A percentile compares a stretch with the other conserved stretches of the same genome.
phyloP scores from a whole-genome alignment of 2,888 invertebrate genomes.

The Meliscaeva auricollis region DNA sequence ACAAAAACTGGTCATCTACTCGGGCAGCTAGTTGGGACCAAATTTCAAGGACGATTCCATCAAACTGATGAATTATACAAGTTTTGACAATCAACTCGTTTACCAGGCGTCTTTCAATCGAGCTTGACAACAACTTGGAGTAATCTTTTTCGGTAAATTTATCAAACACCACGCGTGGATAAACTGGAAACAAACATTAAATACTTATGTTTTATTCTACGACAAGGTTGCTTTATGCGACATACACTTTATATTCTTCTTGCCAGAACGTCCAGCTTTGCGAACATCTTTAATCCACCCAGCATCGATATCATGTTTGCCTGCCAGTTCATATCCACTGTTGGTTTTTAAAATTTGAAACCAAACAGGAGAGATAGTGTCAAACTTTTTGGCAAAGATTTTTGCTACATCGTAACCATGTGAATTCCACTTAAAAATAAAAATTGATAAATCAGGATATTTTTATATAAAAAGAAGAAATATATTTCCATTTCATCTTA shows the following conservation, averaged over 20 bases:
- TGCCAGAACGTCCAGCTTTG: constrained; percentile 81
- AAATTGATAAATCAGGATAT: not conserved
- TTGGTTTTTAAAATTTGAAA: constrained; percentile 91
- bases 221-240: not conserved
- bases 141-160: constrained; percentile 92
- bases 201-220: constrained; percentile 35
- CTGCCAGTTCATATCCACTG: constrained; percentile 88
- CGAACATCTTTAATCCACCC: constrained; percentile 92
- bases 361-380: constrained; percentile 97
- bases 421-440: constrained; percentile 92
- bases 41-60: constrained; percentile 95
- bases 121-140: constrained; percentile 88
- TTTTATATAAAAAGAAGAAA: too few relatives aligned
- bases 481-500: constrained; percentile 82
- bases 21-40: constrained; percentile 93
- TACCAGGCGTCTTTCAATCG: constrained; percentile 88
- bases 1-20: constrained; percentile 85
- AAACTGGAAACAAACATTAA: constrained; percentile 86
- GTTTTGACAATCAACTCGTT: constrained; percentile 88
- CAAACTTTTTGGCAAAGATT: constrained; percentile 94
- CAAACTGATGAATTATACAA: constrained; percentile 91
- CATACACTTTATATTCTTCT: constrained; percentile 76
- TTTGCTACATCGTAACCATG: constrained; percentile 97
- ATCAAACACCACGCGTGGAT: constrained; percentile 96
- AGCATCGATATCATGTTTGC: constrained; percentile 93